Percentiles rank a stretch among this genome's conserved stretches.
Conservation (phyloP, 37 sponge, comb jelly and placozoan species). For the Halisarca cf. caerulea region DNA sequence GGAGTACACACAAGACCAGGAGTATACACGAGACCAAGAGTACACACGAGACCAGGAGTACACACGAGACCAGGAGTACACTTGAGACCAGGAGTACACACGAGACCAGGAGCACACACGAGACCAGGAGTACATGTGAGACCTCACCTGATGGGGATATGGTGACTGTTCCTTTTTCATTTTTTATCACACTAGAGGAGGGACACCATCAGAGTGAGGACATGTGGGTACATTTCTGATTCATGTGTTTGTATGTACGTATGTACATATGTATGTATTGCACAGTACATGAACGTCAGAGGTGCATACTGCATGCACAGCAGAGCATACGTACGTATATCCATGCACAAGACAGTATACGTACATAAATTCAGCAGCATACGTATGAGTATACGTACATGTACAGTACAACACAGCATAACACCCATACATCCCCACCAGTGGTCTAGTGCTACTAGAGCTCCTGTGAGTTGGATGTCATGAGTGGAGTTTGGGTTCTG, state of each 20-base stretch:
- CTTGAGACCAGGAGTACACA: too few species aligned
- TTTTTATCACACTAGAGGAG: not conserved
- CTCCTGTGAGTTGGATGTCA: conserved; percentile 82
- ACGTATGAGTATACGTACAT: not conserved
- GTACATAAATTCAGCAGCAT: too few species aligned
- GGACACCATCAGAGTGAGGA: too few species aligned
- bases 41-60: too few species aligned
- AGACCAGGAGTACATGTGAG: too few species aligned
- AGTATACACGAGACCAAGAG: too few species aligned
- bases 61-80: too few species aligned
- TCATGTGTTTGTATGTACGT: not conserved
- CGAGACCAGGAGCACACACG: too few species aligned
- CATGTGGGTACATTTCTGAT: not conserved
- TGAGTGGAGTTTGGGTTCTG: not conserved
- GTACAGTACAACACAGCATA: not conserved
- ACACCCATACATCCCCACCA: conserved; percentile 44
- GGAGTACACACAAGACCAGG: too few species aligned
- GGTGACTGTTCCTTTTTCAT: conserved; percentile 5
- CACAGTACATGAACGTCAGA: too few species aligned
- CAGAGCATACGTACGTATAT: not conserved
- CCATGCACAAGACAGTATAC: not conserved
- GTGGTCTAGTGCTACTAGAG: conserved; percentile 68
- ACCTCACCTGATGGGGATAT: conserved; percentile 24
- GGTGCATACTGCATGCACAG: too few species aligned
- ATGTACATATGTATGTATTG: too few species aligned